Percentiles rank a stretch among this genome's conserved stretches.
Conservation (phyloP, 2,797 vertebrate genomes). For the Hyperoplus lanceolatus region DNA sequence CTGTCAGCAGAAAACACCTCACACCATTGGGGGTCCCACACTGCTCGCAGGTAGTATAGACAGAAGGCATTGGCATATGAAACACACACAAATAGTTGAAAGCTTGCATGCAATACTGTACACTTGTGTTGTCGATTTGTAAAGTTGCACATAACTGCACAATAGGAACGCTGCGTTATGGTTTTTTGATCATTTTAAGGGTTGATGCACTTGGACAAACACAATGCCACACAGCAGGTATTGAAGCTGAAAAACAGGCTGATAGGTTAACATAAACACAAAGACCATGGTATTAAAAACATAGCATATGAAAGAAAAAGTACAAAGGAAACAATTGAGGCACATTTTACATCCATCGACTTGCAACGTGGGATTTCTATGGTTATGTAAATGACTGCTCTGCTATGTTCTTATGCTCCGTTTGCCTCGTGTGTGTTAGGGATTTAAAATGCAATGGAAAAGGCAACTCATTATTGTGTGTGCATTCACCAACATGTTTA, state of each 20-base stretch:
- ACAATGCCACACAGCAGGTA: slow-evolving; percentile 17
- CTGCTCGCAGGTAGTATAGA: slow-evolving; percentile 43
- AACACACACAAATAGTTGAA: not conserved
- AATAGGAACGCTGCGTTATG: not conserved
- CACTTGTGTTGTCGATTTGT: not conserved
- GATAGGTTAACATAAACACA: slow-evolving; percentile 7
- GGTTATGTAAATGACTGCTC: not conserved
- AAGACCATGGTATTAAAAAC: slow-evolving; percentile 5
- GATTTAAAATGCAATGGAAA: slow-evolving; percentile 6
- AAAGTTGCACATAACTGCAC: not conserved
- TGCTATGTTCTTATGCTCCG: not conserved
- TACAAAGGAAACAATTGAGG: slow-evolving; percentile 17
- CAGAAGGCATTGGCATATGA: not conserved
- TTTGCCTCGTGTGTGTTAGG: slow-evolving; percentile 3
- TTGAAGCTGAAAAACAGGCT: slow-evolving; percentile 1
- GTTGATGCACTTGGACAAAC: slow-evolving; percentile 8
- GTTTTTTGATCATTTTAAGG: slow-evolving; percentile 15
- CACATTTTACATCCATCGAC: not conserved
- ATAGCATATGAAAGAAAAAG: not conserved
- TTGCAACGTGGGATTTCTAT: not conserved
- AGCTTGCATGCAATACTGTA: not conserved
- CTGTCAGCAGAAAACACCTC: slow-evolving; percentile 81
- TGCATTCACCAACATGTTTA: not conserved
- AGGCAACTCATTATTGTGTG: slow-evolving; percentile 2
- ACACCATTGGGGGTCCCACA: slow-evolving; percentile 54